phyloP scores from a whole-genome alignment of 2,113 vertebrate species.

The Neogobius melanostomus region DNA sequence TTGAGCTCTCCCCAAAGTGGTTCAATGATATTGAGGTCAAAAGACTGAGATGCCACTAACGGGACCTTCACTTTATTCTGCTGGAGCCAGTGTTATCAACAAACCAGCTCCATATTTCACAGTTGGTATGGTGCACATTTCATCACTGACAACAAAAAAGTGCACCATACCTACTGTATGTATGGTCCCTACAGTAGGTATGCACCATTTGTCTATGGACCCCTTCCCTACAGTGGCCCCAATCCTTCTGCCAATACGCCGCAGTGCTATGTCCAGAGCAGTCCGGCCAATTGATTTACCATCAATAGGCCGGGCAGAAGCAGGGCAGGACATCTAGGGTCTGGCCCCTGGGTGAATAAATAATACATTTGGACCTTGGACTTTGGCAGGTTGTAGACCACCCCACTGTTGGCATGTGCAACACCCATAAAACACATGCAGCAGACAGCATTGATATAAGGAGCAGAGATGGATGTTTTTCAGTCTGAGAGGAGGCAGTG shows the following conservation, averaged over 20 bases:
- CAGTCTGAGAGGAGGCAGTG: conserved; percentile 12
- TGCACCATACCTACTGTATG: too few relatives aligned
- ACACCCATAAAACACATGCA: conserved; percentile 15
- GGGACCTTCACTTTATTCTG: too few relatives aligned
- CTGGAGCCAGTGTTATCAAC: too few relatives aligned
- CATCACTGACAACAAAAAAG: too few relatives aligned
- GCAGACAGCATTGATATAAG: conserved; percentile 27
- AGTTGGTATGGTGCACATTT: too few relatives aligned
- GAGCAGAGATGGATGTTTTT: conserved; percentile 23
- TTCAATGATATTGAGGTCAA: too few relatives aligned
- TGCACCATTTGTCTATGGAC: conserved; percentile 1
- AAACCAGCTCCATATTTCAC: too few relatives aligned
- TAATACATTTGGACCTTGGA: conserved; percentile 51
- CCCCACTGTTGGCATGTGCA: conserved; percentile 14
- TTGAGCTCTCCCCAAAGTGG: too few relatives aligned
- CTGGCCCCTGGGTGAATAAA: conserved; percentile 43
- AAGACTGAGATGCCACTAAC: too few relatives aligned
- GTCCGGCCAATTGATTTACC: conserved; percentile 64
- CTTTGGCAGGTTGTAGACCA: conserved; percentile 25
- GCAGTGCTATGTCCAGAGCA: conserved; percentile 24
- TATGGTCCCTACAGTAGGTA: too few relatives aligned
- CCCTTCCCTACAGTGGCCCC: conserved; percentile 4
- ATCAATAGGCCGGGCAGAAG: conserved; percentile 33
- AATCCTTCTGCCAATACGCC: conserved; percentile 11
- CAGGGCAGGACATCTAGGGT: conserved; percentile 37